phyloP scores from a whole-genome alignment of 2,888 invertebrate genomes.

The Thereva unica region DNA sequence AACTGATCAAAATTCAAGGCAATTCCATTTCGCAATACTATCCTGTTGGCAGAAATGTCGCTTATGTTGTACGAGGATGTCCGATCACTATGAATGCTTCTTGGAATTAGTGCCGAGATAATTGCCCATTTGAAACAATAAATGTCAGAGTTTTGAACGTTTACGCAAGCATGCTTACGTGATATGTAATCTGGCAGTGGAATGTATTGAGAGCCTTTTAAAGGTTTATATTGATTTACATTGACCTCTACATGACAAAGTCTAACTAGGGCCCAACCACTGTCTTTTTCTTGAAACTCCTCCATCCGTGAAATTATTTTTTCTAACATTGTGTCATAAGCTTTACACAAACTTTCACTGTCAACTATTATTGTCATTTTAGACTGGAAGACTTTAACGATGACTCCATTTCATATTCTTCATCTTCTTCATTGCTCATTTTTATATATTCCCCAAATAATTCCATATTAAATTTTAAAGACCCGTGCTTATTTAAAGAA shows the following conservation, averaged over 20 bases:
- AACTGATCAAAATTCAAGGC: constrained; percentile 42
- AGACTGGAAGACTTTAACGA: constrained; percentile 11
- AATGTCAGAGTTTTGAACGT: constrained; percentile 44
- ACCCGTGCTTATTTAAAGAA: too few relatives aligned
- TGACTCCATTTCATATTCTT: constrained; percentile 7
- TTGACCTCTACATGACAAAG: constrained; percentile 31
- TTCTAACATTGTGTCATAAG: background rate
- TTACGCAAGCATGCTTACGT: constrained; percentile 43
- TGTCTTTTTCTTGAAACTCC: constrained; percentile 45
- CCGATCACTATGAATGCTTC: background rate
- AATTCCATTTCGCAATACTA: background rate
- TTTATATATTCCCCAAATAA: too few relatives aligned
- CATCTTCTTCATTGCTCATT: too few relatives aligned
- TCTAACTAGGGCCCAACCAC: constrained; percentile 43
- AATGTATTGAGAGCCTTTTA: constrained; percentile 37
- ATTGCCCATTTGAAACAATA: constrained; percentile 46
- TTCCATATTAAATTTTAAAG: too few relatives aligned
- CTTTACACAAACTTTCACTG: background rate
- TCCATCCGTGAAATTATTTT: constrained; percentile 36
- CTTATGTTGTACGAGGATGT: background rate
- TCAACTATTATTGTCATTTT: constrained; percentile 8
- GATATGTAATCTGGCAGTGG: constrained; percentile 10
- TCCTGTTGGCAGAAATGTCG: background rate
- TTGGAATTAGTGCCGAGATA: constrained; percentile 41
- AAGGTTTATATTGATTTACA: constrained; percentile 39